Conservation (phyloP, 2,797 vertebrate species). For the Smutsia gigantea region DNA sequence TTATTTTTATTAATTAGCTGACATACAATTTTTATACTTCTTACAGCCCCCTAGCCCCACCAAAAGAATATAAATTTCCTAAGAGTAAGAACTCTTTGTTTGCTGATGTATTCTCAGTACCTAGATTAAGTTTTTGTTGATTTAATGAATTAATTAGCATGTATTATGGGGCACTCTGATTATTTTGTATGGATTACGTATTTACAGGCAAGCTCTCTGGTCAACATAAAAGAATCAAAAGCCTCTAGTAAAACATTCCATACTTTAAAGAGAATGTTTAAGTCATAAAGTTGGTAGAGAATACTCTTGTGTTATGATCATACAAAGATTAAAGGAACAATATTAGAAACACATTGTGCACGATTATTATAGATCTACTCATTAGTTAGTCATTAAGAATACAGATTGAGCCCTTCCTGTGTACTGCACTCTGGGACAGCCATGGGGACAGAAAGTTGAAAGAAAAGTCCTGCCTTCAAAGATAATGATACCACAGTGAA, state of each 20-base stretch:
- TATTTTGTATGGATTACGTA: not conserved
- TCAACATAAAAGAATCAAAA: slow-evolving; percentile 26
- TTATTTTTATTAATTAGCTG: not conserved
- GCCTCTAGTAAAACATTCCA: not conserved
- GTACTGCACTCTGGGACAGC: not conserved
- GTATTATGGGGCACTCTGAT: not conserved
- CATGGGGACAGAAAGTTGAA: not conserved
- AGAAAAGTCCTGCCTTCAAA: not conserved
- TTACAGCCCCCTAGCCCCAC: not conserved
- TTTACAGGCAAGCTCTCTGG: not conserved
- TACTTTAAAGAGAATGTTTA: not conserved
- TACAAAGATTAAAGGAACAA: not conserved
- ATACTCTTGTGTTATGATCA: not conserved
- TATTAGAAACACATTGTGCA: not conserved
- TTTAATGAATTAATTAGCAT: not conserved
- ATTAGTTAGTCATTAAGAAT: not conserved
- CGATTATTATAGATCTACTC: not conserved
- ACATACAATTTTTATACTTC: not conserved
- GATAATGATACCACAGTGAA: not conserved
- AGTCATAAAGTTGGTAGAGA: not conserved
- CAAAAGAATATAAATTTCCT: not conserved
- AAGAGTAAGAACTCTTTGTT: not conserved
- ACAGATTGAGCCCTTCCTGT: not conserved
- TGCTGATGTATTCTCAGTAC: not conserved
- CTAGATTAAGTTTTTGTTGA: not conserved